Percentiles rank a stretch among this genome's conserved stretches.
Evolutionary conservation across 2,888 invertebrate species (phyloP).

Genomic region (Cheilosia vulpina): DNA sequence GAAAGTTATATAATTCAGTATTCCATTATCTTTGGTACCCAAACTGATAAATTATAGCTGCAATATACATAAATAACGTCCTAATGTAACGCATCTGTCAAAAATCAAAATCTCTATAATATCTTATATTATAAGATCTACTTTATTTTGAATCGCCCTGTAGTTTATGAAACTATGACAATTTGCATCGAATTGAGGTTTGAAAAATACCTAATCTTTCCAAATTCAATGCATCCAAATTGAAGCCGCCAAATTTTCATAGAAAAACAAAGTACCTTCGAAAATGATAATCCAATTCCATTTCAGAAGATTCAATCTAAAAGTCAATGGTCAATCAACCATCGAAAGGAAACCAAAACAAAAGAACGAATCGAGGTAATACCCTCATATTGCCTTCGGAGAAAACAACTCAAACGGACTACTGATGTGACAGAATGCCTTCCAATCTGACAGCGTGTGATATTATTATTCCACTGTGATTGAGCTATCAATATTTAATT

Average conservation of each 20-base stretch:
- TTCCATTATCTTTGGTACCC: no score
- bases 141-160: no score
- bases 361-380: constrained; percentile 46
- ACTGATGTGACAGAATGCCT: constrained; percentile 33
- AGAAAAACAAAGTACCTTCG: no score
- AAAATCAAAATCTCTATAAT: no score
- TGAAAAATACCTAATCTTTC: no score
- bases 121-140: no score
- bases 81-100: no score
- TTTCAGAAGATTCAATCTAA: constrained; percentile 46
- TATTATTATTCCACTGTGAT: constrained; percentile 65
- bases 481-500: constrained; percentile 71
- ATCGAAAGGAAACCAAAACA: constrained; percentile 37
- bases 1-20: no score
- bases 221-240: neutral
- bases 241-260: neutral
- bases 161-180: no score
- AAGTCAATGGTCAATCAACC: constrained; percentile 49
- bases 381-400: constrained; percentile 37
- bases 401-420: constrained; percentile 41
- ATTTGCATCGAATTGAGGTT: no score
- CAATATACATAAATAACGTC: no score
- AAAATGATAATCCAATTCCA: constrained; percentile 38
- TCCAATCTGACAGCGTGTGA: constrained; percentile 13
- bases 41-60: no score